A percentile compares a stretch with the other conserved stretches of the same genome.
Conservation (phyloP, 2,797 vertebrate species). For the Macropus fuliginosus region DNA sequence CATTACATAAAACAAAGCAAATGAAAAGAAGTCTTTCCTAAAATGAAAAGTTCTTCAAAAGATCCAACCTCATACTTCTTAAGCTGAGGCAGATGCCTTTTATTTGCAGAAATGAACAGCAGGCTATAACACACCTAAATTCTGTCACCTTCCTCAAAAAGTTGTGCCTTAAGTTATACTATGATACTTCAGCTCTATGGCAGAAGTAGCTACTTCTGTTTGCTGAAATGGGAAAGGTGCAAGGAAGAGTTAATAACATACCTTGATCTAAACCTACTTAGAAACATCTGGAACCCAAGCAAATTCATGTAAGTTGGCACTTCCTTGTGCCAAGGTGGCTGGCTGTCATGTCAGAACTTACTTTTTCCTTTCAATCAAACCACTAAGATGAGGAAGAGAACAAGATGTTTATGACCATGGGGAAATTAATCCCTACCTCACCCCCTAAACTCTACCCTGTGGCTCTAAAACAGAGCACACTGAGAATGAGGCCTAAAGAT, state of each 20-base stretch:
- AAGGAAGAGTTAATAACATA: neutral
- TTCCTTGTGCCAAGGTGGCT: neutral
- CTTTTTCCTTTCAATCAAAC: neutral
- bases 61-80: slow-evolving; percentile 3
- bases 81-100: neutral
- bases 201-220: neutral
- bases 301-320: neutral
- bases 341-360: neutral
- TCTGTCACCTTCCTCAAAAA: slow-evolving; percentile 22
- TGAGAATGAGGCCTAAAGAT: neutral
- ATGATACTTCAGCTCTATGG: slow-evolving; percentile 1
- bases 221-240: neutral
- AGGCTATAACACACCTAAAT: slow-evolving; percentile 12
- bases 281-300: slow-evolving; percentile 32
- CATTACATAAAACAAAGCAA: slow-evolving; percentile 54
- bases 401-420: neutral
- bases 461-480: neutral
- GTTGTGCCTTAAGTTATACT: neutral
- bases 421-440: neutral
- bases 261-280: slow-evolving; percentile 17
- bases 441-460: neutral
- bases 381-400: neutral
- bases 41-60: slow-evolving; percentile 37
- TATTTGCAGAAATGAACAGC: slow-evolving; percentile 50
- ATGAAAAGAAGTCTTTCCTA: slow-evolving; percentile 62